Evolutionary conservation across 2,113 vertebrate species (phyloP).

Genomic region (Caracal caracal): DNA sequence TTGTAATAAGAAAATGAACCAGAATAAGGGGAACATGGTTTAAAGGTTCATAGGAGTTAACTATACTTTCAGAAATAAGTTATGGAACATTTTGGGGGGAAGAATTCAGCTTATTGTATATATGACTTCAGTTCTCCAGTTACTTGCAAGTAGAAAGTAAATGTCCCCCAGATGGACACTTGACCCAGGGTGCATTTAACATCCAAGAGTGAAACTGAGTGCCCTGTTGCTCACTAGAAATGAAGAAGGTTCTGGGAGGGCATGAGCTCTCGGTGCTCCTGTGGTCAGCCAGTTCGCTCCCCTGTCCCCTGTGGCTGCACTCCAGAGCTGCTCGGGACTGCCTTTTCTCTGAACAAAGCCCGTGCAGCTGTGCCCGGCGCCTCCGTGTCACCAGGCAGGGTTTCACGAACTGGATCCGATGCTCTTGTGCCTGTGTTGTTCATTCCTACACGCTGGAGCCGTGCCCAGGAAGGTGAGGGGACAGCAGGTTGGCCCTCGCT

Average conservation of each 20-base stretch:
- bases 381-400: conserved; percentile 61
- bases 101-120: background rate
- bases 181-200: background rate
- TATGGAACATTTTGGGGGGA: background rate
- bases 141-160: background rate
- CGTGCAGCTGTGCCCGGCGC: conserved; percentile 56
- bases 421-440: conserved; percentile 51
- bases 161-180: background rate
- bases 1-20: conserved; percentile 18
- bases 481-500: conserved; percentile 67
- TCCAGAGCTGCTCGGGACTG: background rate
- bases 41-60: background rate
- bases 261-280: rapidly evolving
- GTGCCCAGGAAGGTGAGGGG: conserved; percentile 76
- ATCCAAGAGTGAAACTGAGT: background rate
- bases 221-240: background rate
- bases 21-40: background rate
- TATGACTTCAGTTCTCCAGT: background rate
- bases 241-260: background rate
- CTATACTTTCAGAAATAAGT: background rate
- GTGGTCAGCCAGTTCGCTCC: background rate
- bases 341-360: background rate
- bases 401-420: conserved; percentile 73
- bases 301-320: background rate
- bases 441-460: conserved; percentile 66